A percentile compares a stretch with the other conserved stretches of the same genome.
phyloP scores from a whole-genome alignment of 2,888 invertebrate species.

The Germaria angustata region DNA sequence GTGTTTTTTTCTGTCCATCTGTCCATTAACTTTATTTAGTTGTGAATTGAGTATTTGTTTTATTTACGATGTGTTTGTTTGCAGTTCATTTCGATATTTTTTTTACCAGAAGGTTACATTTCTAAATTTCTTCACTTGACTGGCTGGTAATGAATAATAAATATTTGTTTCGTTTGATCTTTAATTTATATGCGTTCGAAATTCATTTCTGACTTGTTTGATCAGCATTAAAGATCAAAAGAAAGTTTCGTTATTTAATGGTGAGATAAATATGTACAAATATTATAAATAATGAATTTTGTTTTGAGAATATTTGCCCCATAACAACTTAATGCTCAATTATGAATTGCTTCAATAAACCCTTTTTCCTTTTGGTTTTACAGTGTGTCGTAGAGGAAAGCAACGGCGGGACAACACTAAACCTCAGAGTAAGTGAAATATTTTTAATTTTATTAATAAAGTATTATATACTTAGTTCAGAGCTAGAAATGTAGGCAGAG shows the following conservation, averaged over 20 bases:
- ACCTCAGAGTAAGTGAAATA: not conserved
- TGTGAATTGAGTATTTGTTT: conserved; percentile 21
- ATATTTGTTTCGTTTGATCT: conserved; percentile 46
- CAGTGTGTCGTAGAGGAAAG: not conserved
- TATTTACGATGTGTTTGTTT: conserved; percentile 32
- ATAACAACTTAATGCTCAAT: not conserved
- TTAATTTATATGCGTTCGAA: not conserved
- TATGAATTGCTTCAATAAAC: not conserved
- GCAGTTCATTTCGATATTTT: not conserved
- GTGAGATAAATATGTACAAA: conserved; percentile 47
- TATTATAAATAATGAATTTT: not conserved
- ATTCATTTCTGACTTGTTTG: not conserved
- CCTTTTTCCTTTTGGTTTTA: not conserved
- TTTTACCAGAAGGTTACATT: conserved; percentile 42
- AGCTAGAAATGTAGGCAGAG: too few relatives aligned
- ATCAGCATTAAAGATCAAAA: conserved; percentile 34
- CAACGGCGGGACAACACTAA: too few relatives aligned
- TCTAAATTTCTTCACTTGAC: conserved; percentile 46
- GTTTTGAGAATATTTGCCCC: not conserved
- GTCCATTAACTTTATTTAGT: conserved; percentile 15
- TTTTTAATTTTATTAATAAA: too few relatives aligned
- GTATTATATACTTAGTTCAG: too few relatives aligned
- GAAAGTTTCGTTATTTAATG: conserved; percentile 41
- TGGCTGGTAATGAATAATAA: conserved; percentile 60
- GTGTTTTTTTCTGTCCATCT: conserved; percentile 24